Evolutionary conservation across 2,888 invertebrate species (phyloP).

Genomic region (Lycia hirtaria): DNA sequence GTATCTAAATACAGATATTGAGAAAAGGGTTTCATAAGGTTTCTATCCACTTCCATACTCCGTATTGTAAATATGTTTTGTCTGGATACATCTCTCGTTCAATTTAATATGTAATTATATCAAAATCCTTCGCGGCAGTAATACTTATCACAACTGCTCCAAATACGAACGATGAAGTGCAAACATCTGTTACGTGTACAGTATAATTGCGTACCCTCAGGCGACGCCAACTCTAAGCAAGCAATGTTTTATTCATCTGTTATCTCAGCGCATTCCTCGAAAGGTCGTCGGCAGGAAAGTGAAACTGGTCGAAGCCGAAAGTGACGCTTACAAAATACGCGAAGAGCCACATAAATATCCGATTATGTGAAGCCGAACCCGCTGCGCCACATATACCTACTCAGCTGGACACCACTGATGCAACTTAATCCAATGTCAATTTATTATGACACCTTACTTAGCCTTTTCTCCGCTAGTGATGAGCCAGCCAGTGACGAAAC

Average conservation of each 20-base stretch:
- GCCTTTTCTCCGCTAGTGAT: slow-evolving; percentile 50
- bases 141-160: not conserved
- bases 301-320: slow-evolving; percentile 76
- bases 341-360: slow-evolving; percentile 65
- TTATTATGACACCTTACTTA: slow-evolving; percentile 60
- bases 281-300: slow-evolving; percentile 80
- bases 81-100: too few species aligned
- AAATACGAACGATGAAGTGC: not conserved
- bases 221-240: slow-evolving; percentile 32
- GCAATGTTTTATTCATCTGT: slow-evolving; percentile 70
- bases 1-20: too few species aligned
- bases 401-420: slow-evolving; percentile 52
- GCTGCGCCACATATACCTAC: slow-evolving; percentile 6
- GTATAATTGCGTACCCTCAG: slow-evolving; percentile 12
- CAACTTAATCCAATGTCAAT: slow-evolving; percentile 69
- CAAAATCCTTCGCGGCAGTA: too few species aligned
- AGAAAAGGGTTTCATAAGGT: too few species aligned
- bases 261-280: slow-evolving; percentile 72
- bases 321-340: slow-evolving; percentile 68
- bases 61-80: too few species aligned
- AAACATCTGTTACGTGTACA: not conserved
- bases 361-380: slow-evolving; percentile 52
- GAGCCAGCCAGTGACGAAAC: slow-evolving; percentile 48
- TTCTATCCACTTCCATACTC: too few species aligned
- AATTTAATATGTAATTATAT: too few species aligned